phyloP scores from a whole-genome alignment of 1,140 invertebrate species.

The Periplaneta americana region DNA sequence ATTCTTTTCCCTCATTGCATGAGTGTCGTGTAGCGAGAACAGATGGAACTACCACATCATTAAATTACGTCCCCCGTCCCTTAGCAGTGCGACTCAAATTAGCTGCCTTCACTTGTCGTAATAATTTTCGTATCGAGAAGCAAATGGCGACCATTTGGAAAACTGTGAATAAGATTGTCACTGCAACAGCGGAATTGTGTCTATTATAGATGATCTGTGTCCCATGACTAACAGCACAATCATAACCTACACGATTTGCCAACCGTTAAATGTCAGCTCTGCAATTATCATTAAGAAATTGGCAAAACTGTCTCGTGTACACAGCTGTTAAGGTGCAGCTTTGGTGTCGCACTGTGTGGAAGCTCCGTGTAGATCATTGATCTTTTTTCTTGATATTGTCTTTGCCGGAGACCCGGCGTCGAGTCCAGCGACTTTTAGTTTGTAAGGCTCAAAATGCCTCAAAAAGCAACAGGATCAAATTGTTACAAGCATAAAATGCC shows the following conservation, averaged over 20 bases:
- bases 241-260: neutral
- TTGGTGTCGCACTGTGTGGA: no score
- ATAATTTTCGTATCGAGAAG: constrained; percentile 8
- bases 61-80: constrained; percentile 1
- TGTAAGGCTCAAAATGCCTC: no score
- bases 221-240: neutral
- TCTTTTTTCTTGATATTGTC: no score
- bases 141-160: constrained; percentile 2
- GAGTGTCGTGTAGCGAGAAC: neutral
- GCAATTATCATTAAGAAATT: no score
- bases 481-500: no score
- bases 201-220: neutral
- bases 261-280: neutral
- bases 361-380: no score
- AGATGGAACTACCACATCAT: constrained; percentile 3
- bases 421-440: no score
- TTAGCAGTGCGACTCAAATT: neutral
- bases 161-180: neutral
- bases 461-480: no score
- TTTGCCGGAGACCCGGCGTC: no score
- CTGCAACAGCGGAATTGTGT: neutral
- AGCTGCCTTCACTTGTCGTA: constrained; percentile 8
- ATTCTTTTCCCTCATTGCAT: neutral
- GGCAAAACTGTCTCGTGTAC: no score
- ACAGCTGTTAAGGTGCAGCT: no score